Conservation (phyloP, 2,113 vertebrate species). For the Nanorana parkeri region DNA sequence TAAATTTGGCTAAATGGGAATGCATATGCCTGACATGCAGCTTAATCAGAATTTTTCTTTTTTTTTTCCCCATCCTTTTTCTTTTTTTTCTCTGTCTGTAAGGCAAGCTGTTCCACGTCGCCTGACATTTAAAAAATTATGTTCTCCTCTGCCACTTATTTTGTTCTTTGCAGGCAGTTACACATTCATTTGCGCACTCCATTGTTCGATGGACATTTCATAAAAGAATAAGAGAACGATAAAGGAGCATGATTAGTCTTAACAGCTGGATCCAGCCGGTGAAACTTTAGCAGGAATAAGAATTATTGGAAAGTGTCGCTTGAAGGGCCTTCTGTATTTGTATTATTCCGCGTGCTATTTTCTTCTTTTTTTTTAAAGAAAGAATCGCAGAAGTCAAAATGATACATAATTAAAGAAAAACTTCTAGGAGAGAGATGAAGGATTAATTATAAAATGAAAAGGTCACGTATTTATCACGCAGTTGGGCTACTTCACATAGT, state of each 20-base stretch:
- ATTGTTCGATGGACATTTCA: conserved; percentile 43
- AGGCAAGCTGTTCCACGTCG: background rate
- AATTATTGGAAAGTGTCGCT: conserved; percentile 6
- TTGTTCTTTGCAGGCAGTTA: conserved; percentile 34
- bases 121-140: conserved; percentile 41
- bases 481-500: background rate
- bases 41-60: conserved; percentile 12
- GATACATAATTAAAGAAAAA: conserved; percentile 30
- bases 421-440: background rate
- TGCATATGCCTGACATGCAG: background rate
- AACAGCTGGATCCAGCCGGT: conserved; percentile 41
- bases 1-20: conserved; percentile 27
- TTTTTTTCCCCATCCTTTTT: background rate
- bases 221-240: conserved; percentile 32
- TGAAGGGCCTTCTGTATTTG: conserved; percentile 8
- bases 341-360: conserved; percentile 5
- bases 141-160: conserved; percentile 31
- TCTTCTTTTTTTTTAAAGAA: background rate
- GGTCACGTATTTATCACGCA: conserved; percentile 14
- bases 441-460: conserved; percentile 46
- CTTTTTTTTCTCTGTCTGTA: background rate
- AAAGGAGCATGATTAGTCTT: conserved; percentile 34
- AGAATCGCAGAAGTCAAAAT: conserved; percentile 17
- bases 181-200: conserved; percentile 19
- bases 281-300: conserved; percentile 27